A percentile compares a stretch with the other conserved stretches of the same genome.
Conservation (phyloP, 2,797 vertebrate species). For the Galagoides demidoff region DNA sequence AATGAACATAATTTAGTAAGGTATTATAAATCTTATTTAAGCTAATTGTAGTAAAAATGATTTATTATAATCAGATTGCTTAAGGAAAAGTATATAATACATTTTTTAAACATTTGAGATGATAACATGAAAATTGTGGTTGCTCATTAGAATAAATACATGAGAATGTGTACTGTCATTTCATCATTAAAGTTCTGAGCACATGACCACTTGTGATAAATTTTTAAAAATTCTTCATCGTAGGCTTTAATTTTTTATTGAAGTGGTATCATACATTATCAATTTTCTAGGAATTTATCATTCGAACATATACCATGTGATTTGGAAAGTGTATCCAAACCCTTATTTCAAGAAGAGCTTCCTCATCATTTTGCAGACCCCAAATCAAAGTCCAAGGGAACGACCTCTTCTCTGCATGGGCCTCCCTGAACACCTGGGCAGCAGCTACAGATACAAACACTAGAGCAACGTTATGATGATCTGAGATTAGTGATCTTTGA, state of each 20-base stretch:
- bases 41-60: neutral
- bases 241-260: neutral
- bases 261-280: neutral
- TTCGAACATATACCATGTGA: neutral
- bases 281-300: neutral
- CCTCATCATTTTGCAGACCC: neutral
- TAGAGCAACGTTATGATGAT: neutral
- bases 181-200: neutral
- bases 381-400: neutral
- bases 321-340: neutral
- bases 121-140: neutral
- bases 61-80: neutral
- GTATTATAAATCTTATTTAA: neutral
- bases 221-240: neutral
- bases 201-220: neutral
- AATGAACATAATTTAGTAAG: neutral
- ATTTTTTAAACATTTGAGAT: neutral
- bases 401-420: neutral
- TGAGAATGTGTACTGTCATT: neutral
- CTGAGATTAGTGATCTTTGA: neutral
- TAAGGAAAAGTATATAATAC: neutral
- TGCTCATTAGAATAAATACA: neutral
- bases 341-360: neutral
- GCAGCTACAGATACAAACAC: neutral
- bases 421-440: neutral